Evolutionary conservation across 2,888 invertebrate genomes (phyloP).

Genomic region (Byasa hedistus): DNA sequence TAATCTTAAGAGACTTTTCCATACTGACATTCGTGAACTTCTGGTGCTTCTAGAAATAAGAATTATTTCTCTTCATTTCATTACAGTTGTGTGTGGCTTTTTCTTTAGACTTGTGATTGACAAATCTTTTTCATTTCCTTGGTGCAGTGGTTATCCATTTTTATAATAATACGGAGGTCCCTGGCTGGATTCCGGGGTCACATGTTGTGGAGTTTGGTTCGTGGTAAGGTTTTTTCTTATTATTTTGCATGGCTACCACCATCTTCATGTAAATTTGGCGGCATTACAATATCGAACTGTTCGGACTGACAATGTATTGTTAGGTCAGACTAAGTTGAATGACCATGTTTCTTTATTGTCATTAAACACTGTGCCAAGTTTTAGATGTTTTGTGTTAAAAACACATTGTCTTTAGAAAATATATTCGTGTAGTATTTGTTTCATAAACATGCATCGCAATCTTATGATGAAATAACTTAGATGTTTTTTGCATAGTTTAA

Average conservation of each 20-base stretch:
- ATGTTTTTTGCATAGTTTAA: background rate
- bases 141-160: no score
- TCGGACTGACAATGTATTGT: no score
- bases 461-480: background rate
- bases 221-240: no score
- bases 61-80: conserved; percentile 57
- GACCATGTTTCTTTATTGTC: no score
- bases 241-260: no score
- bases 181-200: no score
- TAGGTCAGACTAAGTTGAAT: no score
- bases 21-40: conserved; percentile 60
- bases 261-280: no score
- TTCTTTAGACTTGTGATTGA: conserved; percentile 1
- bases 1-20: conserved; percentile 45
- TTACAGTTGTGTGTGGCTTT: conserved; percentile 58
- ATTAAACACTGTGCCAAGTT: no score
- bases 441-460: background rate
- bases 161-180: no score
- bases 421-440: background rate
- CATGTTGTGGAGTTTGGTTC: no score
- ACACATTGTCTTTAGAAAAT: background rate
- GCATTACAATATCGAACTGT: no score
- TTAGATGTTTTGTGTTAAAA: background rate
- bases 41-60: conserved; percentile 77
- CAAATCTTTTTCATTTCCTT: background rate